These are phyloP conservation scores for Eilema griseolum DNA, from an alignment of 2,888 invertebrate genomes.

Conservation along the genomic window DNA sequence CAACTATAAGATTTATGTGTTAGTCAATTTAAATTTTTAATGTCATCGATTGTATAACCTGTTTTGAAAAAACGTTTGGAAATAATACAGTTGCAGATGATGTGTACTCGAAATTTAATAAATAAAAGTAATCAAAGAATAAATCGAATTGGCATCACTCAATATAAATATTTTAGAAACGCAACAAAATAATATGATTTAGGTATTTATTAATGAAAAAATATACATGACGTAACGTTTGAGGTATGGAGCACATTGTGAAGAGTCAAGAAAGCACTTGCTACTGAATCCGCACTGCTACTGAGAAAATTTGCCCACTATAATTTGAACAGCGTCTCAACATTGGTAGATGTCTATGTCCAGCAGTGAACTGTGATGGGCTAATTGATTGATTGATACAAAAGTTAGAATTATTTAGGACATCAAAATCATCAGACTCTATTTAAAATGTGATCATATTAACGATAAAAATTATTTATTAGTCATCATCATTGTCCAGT, in stretches of 20 bases:
- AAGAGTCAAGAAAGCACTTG: too few relatives aligned
- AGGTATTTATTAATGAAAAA: background rate
- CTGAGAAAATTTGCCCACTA: too few relatives aligned
- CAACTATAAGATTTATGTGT: slow-evolving; percentile 38
- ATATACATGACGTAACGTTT: background rate
- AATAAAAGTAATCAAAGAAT: slow-evolving; percentile 7
- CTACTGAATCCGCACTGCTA: too few relatives aligned
- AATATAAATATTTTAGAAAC: background rate
- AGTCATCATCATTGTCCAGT: too few relatives aligned
- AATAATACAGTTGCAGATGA: slow-evolving; percentile 12
- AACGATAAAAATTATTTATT: too few relatives aligned
- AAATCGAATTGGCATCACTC: background rate
- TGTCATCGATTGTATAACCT: slow-evolving; percentile 18
- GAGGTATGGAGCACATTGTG: background rate
- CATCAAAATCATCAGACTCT: too few relatives aligned
- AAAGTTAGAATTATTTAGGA: too few relatives aligned
- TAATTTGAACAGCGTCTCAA: too few relatives aligned
- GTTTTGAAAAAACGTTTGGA: slow-evolving; percentile 12
- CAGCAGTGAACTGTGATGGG: too few relatives aligned
- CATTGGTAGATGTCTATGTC: too few relatives aligned
- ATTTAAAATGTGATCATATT: too few relatives aligned
- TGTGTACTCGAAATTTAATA: slow-evolving; percentile 12
- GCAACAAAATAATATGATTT: background rate
- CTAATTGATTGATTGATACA: too few relatives aligned
- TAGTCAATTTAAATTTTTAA: slow-evolving; percentile 21